These are phyloP conservation scores for Luffia ferchaultella DNA, from an alignment of 2,888 invertebrate genomes.

Conservation along the genomic window DNA sequence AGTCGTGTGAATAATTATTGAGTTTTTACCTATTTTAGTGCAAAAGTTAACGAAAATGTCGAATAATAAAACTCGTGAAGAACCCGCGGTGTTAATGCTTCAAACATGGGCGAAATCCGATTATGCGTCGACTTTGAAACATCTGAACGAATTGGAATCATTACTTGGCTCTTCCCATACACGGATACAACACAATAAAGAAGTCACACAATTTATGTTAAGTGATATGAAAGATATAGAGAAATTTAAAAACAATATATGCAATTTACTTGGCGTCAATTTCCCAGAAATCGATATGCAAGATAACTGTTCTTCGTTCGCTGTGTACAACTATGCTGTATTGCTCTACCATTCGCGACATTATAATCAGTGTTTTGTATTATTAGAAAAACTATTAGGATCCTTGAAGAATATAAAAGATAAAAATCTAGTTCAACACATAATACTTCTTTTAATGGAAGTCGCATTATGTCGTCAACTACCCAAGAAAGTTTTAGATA, in stretches of 20 bases:
- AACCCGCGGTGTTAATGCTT: not conserved
- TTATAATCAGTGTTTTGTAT: slow-evolving; percentile 70
- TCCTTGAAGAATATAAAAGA: slow-evolving; percentile 40
- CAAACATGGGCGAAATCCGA: slow-evolving; percentile 27
- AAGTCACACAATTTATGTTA: slow-evolving; percentile 82
- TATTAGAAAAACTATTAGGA: slow-evolving; percentile 45
- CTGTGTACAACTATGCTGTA: slow-evolving; percentile 83
- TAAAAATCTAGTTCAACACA: slow-evolving; percentile 37
- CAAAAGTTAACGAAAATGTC: not conserved
- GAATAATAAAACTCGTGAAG: not conserved
- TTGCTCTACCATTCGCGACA: slow-evolving; percentile 79
- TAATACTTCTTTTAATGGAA: slow-evolving; percentile 45
- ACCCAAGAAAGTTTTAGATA: slow-evolving; percentile 45
- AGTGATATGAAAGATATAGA: slow-evolving; percentile 77
- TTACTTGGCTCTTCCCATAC: slow-evolving; percentile 69
- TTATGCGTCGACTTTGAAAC: slow-evolving; percentile 66
- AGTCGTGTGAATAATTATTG: not conserved
- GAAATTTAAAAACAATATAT: slow-evolving; percentile 73
- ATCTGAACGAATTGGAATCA: slow-evolving; percentile 71
- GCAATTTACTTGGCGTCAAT: slow-evolving; percentile 64
- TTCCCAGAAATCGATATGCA: slow-evolving; percentile 48
- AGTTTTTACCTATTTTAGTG: not conserved
- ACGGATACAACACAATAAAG: slow-evolving; percentile 83
- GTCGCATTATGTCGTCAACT: slow-evolving; percentile 49
- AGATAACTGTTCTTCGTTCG: slow-evolving; percentile 38